These are phyloP conservation scores for Paradoxurus hermaphroditus DNA, from an alignment of 2,113 vertebrate genomes.

Conservation along the genomic window DNA sequence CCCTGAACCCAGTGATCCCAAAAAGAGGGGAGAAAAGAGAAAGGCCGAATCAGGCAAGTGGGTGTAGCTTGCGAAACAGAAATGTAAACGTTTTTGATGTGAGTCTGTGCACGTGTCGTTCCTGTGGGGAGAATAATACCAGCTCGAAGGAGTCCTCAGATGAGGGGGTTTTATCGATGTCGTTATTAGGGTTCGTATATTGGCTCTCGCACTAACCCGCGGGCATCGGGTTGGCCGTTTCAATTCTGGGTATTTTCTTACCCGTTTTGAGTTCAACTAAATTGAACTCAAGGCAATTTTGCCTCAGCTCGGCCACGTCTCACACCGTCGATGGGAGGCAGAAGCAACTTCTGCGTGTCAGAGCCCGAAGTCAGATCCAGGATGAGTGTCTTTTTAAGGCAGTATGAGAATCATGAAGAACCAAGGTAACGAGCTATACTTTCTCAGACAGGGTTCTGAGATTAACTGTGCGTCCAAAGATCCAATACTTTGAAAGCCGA, in stretches of 20 bases:
- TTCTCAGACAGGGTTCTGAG: background rate
- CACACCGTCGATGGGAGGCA: background rate
- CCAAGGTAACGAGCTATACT: background rate
- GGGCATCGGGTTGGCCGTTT: background rate
- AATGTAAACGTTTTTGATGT: background rate
- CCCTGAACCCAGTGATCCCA: constrained; percentile 80
- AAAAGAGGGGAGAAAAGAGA: constrained; percentile 92
- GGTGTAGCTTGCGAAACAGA: background rate
- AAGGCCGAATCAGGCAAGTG: constrained; percentile 90
- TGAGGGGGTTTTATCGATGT: background rate
- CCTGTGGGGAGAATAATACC: background rate
- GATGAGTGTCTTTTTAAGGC: background rate
- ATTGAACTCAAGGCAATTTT: background rate
- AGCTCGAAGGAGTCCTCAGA: background rate
- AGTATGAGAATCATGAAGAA: background rate
- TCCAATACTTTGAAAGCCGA: constrained; percentile 20
- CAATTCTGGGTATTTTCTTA: background rate
- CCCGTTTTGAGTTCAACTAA: background rate
- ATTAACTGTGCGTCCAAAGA: background rate
- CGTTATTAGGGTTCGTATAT: background rate
- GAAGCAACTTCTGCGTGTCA: background rate
- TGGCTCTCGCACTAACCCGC: background rate
- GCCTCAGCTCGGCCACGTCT: background rate
- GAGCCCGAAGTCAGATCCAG: background rate
- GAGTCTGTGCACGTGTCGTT: background rate